phyloP scores from a whole-genome alignment of 2,113 vertebrate species.

The Myrmophylax atrothorax region DNA sequence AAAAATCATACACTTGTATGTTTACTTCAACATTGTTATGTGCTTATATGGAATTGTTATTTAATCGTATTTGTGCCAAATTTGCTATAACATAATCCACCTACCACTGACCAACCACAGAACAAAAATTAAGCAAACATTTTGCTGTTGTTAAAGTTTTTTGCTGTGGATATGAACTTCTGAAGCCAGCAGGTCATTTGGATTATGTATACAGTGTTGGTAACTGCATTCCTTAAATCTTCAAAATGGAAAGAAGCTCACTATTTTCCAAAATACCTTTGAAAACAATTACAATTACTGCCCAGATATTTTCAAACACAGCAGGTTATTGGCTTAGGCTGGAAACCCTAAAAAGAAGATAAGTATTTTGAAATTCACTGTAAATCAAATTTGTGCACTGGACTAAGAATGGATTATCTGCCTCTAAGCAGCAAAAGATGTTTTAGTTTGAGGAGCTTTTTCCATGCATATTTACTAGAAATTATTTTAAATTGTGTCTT shows the following conservation, averaged over 20 bases:
- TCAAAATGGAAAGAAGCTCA: slow-evolving; percentile 63
- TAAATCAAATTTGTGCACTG: slow-evolving; percentile 76
- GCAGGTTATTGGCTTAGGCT: slow-evolving; percentile 77
- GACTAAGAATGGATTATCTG: slow-evolving; percentile 64
- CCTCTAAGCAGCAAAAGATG: slow-evolving; percentile 64
- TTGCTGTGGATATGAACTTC: slow-evolving; percentile 65
- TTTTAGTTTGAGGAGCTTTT: slow-evolving; percentile 42
- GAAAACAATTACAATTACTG: slow-evolving; percentile 77
- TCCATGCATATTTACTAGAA: slow-evolving; percentile 40
- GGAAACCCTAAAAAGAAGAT: slow-evolving; percentile 78
- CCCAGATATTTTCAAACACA: slow-evolving; percentile 80
- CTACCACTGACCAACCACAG: slow-evolving; percentile 73
- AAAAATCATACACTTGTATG: slow-evolving; percentile 20
- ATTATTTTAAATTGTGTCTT: neutral
- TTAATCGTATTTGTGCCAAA: slow-evolving; percentile 74
- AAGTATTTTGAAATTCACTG: slow-evolving; percentile 77
- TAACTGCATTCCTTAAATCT: slow-evolving; percentile 76
- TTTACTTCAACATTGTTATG: slow-evolving; percentile 69
- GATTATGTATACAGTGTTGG: slow-evolving; percentile 73
- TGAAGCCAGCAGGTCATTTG: slow-evolving; percentile 77
- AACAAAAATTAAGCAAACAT: slow-evolving; percentile 75
- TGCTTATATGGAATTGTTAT: slow-evolving; percentile 82
- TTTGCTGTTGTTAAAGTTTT: slow-evolving; percentile 68
- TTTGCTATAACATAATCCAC: slow-evolving; percentile 71
- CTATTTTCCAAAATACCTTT: slow-evolving; percentile 74